Percentiles rank a stretch among this genome's conserved stretches.
Conservation (phyloP, 1,140 invertebrate species). For the Acyrthosiphon pisum region DNA sequence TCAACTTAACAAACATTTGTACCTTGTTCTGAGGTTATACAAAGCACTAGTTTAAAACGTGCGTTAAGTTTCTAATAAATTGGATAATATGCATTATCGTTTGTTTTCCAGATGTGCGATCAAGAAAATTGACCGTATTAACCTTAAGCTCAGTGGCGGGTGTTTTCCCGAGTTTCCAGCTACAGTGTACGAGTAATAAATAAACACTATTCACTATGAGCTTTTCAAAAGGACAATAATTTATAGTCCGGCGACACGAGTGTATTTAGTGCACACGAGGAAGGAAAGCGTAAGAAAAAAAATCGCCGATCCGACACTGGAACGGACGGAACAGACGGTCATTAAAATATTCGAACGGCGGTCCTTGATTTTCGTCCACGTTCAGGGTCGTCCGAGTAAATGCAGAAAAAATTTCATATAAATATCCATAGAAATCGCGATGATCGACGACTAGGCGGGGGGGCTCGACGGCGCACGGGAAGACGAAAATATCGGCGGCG, state of each 20-base stretch:
- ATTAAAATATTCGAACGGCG: background rate
- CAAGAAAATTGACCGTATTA: no score
- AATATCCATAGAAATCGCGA: background rate
- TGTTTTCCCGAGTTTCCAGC: no score
- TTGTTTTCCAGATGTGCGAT: no score
- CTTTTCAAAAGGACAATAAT: no score
- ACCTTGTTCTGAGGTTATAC: background rate
- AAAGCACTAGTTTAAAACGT: background rate
- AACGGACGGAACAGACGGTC: background rate
- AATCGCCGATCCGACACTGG: background rate
- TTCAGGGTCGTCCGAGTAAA: background rate
- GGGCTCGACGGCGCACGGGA: background rate
- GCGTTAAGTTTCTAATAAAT: background rate
- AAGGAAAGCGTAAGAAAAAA: background rate
- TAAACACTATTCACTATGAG: no score
- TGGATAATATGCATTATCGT: background rate
- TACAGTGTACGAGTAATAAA: no score
- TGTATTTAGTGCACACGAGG: background rate
- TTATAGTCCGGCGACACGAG: no score
- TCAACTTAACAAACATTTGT: background rate
- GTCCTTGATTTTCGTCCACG: background rate
- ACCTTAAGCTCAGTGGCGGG: no score
- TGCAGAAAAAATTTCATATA: background rate
- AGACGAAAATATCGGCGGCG: background rate
- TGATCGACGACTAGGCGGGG: background rate